phyloP scores from a whole-genome alignment of 1,140 invertebrate genomes.

The Dinoponera quadriceps region DNA sequence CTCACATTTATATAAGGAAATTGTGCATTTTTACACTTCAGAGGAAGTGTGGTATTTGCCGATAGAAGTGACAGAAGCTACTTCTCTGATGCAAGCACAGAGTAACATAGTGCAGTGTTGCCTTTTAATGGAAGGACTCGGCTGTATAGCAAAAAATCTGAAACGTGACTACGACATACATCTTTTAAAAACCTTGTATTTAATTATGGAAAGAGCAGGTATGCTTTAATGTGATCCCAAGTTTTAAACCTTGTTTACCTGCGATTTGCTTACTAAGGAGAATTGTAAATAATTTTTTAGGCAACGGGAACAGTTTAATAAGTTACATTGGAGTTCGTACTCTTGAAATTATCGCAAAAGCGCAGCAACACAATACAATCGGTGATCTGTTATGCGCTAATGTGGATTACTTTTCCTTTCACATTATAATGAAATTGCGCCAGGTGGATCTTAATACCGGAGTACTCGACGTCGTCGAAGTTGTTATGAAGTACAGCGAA shows the following conservation, averaged over 20 bases:
- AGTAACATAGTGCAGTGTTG: conserved; percentile 88
- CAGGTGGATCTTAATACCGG: conserved; percentile 85
- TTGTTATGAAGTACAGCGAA: conserved; percentile 89
- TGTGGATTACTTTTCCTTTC: conserved; percentile 89
- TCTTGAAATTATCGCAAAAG: conserved; percentile 85
- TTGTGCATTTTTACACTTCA: conserved; percentile 86
- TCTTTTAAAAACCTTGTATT: conserved; percentile 88
- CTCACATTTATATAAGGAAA: conserved; percentile 80
- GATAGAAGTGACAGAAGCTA: conserved; percentile 80
- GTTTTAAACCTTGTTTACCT: conserved; percentile 4
- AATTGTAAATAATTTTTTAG: conserved; percentile 78
- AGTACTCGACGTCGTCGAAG: conserved; percentile 87
- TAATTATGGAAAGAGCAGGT: conserved; percentile 89
- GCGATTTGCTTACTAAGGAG: conserved; percentile 24
- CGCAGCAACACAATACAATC: conserved; percentile 84
- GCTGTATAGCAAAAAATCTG: conserved; percentile 86
- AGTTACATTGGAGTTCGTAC: conserved; percentile 86
- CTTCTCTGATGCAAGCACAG: conserved; percentile 85
- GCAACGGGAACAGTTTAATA: conserved; percentile 86
- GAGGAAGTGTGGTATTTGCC: conserved; percentile 87
- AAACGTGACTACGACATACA: conserved; percentile 85
- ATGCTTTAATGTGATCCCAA: conserved; percentile 64
- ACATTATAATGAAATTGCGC: conserved; percentile 88
- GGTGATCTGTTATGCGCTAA: conserved; percentile 87
- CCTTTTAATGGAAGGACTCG: conserved; percentile 88